Conservation (phyloP, 2,888 invertebrate genomes). For the Tachina fera region DNA sequence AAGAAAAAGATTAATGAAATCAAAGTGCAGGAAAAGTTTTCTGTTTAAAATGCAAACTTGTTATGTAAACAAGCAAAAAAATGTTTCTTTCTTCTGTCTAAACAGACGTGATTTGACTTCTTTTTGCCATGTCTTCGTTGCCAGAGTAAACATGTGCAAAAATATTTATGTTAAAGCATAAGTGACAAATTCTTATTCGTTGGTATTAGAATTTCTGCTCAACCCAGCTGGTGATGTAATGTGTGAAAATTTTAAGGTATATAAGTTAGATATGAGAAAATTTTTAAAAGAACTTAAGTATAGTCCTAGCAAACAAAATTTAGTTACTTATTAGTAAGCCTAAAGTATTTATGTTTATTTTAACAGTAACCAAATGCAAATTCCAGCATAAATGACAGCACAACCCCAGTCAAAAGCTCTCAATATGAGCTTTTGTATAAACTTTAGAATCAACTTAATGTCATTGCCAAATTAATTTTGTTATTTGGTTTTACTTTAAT, state of each 20-base stretch:
- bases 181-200: slow-evolving; percentile 15
- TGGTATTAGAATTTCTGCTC: not conserved
- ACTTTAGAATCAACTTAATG: too few relatives aligned
- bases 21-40: slow-evolving; percentile 23
- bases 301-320: too few relatives aligned
- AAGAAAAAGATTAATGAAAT: slow-evolving; percentile 44
- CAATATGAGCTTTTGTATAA: too few relatives aligned
- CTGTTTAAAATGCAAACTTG: slow-evolving; percentile 14
- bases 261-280: not conserved
- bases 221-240: not conserved
- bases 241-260: not conserved
- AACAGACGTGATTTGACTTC: not conserved
- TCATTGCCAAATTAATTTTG: too few relatives aligned
- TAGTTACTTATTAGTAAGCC: too few relatives aligned
- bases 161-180: slow-evolving; percentile 17
- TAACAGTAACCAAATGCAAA: too few relatives aligned
- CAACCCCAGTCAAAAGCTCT: too few relatives aligned
- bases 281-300: too few relatives aligned
- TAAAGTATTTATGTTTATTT: too few relatives aligned
- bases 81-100: not conserved
- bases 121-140: not conserved
- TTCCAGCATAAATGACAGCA: too few relatives aligned
- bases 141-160: not conserved
- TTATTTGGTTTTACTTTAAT: too few relatives aligned
- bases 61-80: not conserved